A percentile compares a stretch with the other conserved stretches of the same genome.
Evolutionary conservation across 2,113 vertebrate genomes (phyloP).

Genomic region (Istiophorus platypterus): DNA sequence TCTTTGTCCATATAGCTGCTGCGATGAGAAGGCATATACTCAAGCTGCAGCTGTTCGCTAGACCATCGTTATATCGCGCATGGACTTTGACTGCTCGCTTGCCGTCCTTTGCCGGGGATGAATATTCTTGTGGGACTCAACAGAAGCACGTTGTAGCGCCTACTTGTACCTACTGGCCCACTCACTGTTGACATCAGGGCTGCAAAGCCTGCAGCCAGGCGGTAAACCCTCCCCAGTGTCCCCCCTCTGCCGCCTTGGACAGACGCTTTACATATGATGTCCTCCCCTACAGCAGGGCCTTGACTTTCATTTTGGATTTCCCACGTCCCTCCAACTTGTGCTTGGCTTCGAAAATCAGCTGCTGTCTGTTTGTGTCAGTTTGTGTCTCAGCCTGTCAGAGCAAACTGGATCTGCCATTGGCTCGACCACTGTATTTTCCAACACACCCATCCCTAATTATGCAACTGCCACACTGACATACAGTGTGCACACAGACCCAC

Average conservation of each 20-base stretch:
- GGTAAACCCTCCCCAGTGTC: background rate
- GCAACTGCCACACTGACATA: constrained; percentile 42
- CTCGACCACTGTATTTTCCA: constrained; percentile 32
- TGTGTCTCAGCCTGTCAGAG: constrained; percentile 45
- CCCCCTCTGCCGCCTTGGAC: background rate
- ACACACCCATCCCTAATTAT: constrained; percentile 68
- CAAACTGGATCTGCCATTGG: constrained; percentile 59
- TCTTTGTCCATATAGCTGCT: constrained; percentile 25
- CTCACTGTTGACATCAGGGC: constrained; percentile 27
- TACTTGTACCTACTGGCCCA: constrained; percentile 34
- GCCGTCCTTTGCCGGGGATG: constrained; percentile 40
- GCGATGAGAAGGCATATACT: constrained; percentile 26
- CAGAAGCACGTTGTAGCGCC: constrained; percentile 50
- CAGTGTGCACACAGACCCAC: constrained; percentile 2
- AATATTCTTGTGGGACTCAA: constrained; percentile 18
- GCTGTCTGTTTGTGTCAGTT: constrained; percentile 14
- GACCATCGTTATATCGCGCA: constrained; percentile 29
- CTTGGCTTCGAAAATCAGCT: constrained; percentile 43
- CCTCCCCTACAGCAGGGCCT: background rate
- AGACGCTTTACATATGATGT: background rate
- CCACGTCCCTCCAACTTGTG: constrained; percentile 32
- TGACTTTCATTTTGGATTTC: background rate
- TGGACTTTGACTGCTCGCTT: constrained; percentile 49
- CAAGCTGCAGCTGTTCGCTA: constrained; percentile 34
- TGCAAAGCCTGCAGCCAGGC: constrained; percentile 24